phyloP scores from a whole-genome alignment of 2,888 invertebrate species.

The Pseudanteris insignis region DNA sequence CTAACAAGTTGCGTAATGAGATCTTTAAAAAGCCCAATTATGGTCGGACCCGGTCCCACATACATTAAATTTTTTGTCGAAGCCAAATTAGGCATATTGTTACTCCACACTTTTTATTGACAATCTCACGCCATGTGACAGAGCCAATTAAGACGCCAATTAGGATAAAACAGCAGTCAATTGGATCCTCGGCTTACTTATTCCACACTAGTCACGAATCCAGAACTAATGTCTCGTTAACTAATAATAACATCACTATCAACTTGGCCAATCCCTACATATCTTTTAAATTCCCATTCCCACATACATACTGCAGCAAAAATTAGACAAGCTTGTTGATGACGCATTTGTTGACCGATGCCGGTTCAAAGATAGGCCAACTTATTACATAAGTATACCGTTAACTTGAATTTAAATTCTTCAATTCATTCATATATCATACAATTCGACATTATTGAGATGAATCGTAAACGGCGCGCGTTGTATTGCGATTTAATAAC shows the following conservation, averaged over 20 bases:
- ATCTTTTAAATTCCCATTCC: no score
- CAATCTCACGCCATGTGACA: slow-evolving; percentile 24
- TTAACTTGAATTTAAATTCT: no score
- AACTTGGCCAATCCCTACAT: slow-evolving; percentile 12
- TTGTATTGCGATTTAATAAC: not conserved
- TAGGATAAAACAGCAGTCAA: slow-evolving; percentile 12
- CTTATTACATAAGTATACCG: no score
- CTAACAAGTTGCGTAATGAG: slow-evolving; percentile 18
- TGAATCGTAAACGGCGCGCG: no score
- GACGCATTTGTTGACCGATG: no score
- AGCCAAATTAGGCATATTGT: slow-evolving; percentile 25
- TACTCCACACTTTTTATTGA: slow-evolving; percentile 16
- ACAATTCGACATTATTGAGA: no score
- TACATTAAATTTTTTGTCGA: slow-evolving; percentile 18
- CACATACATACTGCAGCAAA: no score
- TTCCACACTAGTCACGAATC: not conserved
- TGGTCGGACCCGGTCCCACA: slow-evolving; percentile 7
- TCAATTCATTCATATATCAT: no score
- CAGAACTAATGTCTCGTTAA: slow-evolving; percentile 9
- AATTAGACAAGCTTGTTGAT: no score
- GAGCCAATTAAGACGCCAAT: slow-evolving; percentile 31
- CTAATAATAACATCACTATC: not conserved
- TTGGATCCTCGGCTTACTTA: not conserved
- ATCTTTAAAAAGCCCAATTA: slow-evolving; percentile 14
- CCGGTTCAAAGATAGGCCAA: no score